Conservation (phyloP, 2,113 vertebrate genomes). For the Hippolais icterina region DNA sequence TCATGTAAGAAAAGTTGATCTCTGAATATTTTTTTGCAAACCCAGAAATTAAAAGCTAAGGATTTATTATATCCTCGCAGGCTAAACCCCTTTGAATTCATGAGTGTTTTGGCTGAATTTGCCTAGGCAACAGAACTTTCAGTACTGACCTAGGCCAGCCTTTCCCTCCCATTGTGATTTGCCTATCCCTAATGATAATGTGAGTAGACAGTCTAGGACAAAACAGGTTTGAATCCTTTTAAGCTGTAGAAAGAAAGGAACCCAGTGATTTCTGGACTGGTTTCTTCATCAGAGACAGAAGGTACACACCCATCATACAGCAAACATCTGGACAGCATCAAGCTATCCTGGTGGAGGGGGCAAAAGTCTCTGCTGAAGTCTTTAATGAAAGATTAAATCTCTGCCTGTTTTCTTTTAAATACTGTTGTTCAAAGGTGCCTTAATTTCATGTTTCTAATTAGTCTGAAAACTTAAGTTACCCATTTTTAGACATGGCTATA, state of each 20-base stretch:
- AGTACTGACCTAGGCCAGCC: background rate
- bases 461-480: background rate
- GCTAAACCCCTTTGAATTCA: background rate
- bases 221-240: conserved; percentile 25
- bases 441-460: background rate
- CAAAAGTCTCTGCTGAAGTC: background rate
- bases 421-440: background rate
- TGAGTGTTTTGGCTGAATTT: background rate
- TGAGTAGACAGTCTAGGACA: background rate
- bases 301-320: conserved; percentile 4
- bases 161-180: background rate
- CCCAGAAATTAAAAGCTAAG: background rate
- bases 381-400: conserved; percentile 13
- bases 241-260: background rate
- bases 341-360: background rate
- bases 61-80: background rate
- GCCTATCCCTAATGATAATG: background rate
- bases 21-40: background rate
- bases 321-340: conserved; percentile 60
- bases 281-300: background rate
- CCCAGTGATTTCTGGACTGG: conserved; percentile 13
- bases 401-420: conserved; percentile 1
- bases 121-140: background rate
- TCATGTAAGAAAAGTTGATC: background rate
- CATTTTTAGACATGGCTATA: background rate